Evolutionary conservation across 2,797 vertebrate species (phyloP).

Genomic region (Phylloscopus collybita): DNA sequence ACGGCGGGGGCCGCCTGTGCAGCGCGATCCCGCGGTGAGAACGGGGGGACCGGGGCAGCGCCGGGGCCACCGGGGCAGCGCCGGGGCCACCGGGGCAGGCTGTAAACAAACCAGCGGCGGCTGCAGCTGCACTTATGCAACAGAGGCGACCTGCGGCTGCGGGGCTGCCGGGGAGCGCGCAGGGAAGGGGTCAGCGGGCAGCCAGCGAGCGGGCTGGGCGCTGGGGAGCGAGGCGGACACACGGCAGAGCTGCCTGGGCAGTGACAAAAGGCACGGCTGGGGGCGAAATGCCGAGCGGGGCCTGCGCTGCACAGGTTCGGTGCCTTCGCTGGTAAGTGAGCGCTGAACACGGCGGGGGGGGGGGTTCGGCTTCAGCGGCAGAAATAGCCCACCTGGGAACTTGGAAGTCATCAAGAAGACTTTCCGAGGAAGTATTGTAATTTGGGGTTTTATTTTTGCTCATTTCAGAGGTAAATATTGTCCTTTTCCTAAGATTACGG

Average conservation of each 20-base stretch:
- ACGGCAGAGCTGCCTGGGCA: rapidly evolving
- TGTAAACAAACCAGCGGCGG: not conserved
- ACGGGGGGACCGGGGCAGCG: not conserved
- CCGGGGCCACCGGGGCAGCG: not conserved
- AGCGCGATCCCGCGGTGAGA: rapidly evolving
- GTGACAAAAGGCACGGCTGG: not conserved
- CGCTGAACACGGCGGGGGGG: rapidly evolving
- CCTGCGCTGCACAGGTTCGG: not conserved
- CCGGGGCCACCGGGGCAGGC: not conserved
- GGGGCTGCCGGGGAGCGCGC: rapidly evolving
- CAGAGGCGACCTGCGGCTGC: not conserved
- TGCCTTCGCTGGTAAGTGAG: not conserved
- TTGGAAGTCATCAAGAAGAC: rapidly evolving
- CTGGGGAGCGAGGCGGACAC: rapidly evolving
- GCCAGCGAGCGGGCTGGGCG: rapidly evolving
- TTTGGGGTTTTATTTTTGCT: not conserved
- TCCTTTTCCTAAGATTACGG: rapidly evolving
- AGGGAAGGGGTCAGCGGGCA: not conserved
- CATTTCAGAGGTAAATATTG: not conserved
- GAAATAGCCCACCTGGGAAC: not conserved
- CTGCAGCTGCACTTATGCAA: not conserved
- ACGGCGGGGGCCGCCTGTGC: not conserved
- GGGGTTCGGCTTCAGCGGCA: rapidly evolving
- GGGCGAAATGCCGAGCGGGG: not conserved
- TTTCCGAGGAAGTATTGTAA: not conserved